Conservation (phyloP, 2,888 invertebrate genomes). For the Drosophila mercatorum region DNA sequence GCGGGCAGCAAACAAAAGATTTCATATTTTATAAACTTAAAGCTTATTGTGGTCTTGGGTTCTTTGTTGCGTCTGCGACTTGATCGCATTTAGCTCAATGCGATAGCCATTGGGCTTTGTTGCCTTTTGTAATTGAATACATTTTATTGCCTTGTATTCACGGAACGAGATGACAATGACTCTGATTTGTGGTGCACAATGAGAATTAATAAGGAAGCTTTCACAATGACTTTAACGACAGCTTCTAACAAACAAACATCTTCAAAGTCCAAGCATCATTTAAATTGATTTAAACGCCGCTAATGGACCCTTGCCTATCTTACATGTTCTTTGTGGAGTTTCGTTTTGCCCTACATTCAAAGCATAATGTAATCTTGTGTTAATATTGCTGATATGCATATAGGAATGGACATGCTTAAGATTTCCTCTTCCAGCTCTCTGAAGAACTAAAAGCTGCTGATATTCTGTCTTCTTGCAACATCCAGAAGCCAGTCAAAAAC, state of each 20-base stretch:
- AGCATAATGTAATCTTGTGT: not conserved
- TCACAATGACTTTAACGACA: constrained; percentile 48
- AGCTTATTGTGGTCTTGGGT: constrained; percentile 20
- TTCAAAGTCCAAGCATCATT: not conserved
- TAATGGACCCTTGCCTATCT: not conserved
- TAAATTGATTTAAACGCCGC: constrained; percentile 5
- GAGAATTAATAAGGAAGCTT: constrained; percentile 55
- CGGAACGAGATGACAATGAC: constrained; percentile 47
- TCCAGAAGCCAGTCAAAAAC: too few species aligned
- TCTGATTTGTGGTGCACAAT: constrained; percentile 46
- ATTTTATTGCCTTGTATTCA: constrained; percentile 54
- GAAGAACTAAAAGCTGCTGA: too few species aligned
- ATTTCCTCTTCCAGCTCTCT: not conserved
- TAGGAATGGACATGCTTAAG: not conserved
- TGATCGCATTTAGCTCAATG: constrained; percentile 41
- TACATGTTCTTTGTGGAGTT: not conserved
- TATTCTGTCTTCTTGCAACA: too few species aligned
- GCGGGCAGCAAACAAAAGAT: constrained; percentile 46
- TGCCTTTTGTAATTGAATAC: constrained; percentile 23
- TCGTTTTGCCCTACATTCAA: not conserved
- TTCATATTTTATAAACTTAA: constrained; percentile 41
- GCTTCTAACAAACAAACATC: constrained; percentile 9
- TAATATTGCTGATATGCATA: not conserved
- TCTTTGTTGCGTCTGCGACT: constrained; percentile 21
- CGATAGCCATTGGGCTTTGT: constrained; percentile 15